Percentiles rank a stretch among this genome's conserved stretches.
These are phyloP conservation scores for Scaptomyza hsui DNA, from an alignment of 1,140 invertebrate species.

Conservation along the genomic window DNA sequence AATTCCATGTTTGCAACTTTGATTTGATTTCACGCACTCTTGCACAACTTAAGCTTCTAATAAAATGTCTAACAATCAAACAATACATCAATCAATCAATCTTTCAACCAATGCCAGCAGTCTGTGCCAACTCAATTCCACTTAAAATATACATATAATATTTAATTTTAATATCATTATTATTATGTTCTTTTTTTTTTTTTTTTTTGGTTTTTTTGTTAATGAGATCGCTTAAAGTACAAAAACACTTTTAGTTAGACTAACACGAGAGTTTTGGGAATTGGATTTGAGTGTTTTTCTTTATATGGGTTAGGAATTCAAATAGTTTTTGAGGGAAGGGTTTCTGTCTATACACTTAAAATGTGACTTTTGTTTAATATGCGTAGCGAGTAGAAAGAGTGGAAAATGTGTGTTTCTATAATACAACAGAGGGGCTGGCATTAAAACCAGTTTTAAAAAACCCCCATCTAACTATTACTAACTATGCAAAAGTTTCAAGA, in stretches of 20 bases:
- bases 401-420: conserved; percentile 73
- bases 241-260: conserved; percentile 78
- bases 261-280: conserved; percentile 68
- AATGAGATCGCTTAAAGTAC: conserved; percentile 74
- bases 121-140: conserved; percentile 74
- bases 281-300: neutral
- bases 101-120: conserved; percentile 58
- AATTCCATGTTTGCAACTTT: conserved; percentile 33
- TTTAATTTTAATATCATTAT: conserved; percentile 45
- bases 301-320: conserved; percentile 12
- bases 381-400: conserved; percentile 77
- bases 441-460: conserved; percentile 21
- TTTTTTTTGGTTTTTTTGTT: conserved; percentile 54
- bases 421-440: conserved; percentile 64
- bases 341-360: conserved; percentile 70
- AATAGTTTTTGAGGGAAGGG: conserved; percentile 19
- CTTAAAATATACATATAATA: conserved; percentile 57
- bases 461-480: conserved; percentile 63
- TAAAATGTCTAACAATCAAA: conserved; percentile 63
- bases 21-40: conserved; percentile 28
- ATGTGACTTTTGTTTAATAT: conserved; percentile 56
- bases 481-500: conserved; percentile 56
- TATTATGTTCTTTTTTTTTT: conserved; percentile 48
- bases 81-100: conserved; percentile 40
- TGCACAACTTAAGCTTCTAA: conserved; percentile 45